Evolutionary conservation across 1,140 invertebrate species (phyloP).

Genomic region (Telenomus remus): DNA sequence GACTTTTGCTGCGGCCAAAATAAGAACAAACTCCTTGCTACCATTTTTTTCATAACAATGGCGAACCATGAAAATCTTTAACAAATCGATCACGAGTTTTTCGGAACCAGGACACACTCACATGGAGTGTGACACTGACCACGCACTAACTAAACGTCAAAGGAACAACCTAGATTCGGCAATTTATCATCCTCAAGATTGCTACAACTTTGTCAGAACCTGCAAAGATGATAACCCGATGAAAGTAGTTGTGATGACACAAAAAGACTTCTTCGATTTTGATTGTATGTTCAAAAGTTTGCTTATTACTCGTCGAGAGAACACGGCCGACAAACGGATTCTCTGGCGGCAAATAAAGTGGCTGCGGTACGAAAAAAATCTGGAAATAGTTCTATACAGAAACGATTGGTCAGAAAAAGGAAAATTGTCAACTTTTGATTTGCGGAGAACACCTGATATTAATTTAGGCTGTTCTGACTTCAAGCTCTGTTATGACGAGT

Average conservation of each 20-base stretch:
- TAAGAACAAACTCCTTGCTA: too few relatives aligned
- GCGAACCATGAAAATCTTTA: too few relatives aligned
- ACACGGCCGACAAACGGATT: background rate
- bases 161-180: background rate
- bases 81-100: conserved; percentile 68
- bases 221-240: conserved; percentile 7
- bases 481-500: background rate
- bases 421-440: background rate
- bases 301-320: background rate
- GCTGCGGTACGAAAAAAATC: background rate
- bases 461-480: too few relatives aligned
- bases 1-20: too few relatives aligned
- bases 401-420: background rate
- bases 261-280: background rate
- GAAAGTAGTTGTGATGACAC: background rate
- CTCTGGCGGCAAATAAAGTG: background rate
- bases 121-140: conserved; percentile 63
- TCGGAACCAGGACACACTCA: conserved; percentile 64
- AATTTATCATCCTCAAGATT: conserved; percentile 11
- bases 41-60: too few relatives aligned
- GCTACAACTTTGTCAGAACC: conserved; percentile 4
- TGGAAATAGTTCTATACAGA: background rate
- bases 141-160: conserved; percentile 55
- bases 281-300: background rate
- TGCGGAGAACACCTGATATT: background rate